A percentile compares a stretch with the other conserved stretches of the same genome.
phyloP scores from a whole-genome alignment of 2,888 invertebrate genomes.

The Philereme vetulata region DNA sequence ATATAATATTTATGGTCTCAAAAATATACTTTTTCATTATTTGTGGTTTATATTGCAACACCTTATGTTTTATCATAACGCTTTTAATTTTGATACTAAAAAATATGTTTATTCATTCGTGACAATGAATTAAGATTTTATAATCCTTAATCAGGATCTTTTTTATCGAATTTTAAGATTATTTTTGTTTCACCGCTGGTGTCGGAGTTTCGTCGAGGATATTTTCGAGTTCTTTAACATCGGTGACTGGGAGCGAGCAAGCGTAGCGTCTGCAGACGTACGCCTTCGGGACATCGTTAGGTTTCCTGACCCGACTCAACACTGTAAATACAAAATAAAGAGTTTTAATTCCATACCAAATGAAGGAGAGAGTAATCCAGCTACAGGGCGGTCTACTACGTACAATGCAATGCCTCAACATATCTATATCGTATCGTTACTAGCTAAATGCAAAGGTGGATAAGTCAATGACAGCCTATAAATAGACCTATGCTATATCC shows the following conservation, averaged over 20 bases:
- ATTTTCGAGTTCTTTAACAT: slow-evolving; percentile 84
- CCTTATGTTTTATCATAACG: too few relatives aligned
- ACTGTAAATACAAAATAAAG: slow-evolving; percentile 50
- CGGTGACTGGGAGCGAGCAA: slow-evolving; percentile 90
- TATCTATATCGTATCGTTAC: background rate
- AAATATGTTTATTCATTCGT: too few relatives aligned
- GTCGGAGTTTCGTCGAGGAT: slow-evolving; percentile 77
- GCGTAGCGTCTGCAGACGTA: slow-evolving; percentile 91
- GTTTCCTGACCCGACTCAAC: slow-evolving; percentile 78
- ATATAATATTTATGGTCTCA: too few relatives aligned
- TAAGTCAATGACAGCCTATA: slow-evolving; percentile 2
- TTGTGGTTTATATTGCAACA: too few relatives aligned
- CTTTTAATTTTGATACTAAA: too few relatives aligned
- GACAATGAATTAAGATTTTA: slow-evolving; percentile 13
- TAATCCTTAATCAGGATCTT: slow-evolving; percentile 24
- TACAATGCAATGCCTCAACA: slow-evolving; percentile 12
- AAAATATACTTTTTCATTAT: too few relatives aligned
- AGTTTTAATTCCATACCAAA: background rate
- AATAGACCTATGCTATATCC: background rate
- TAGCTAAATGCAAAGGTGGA: slow-evolving; percentile 11
- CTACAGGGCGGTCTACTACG: slow-evolving; percentile 12
- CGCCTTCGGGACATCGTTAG: slow-evolving; percentile 86
- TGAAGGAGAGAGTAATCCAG: background rate
- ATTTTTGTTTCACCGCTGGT: slow-evolving; percentile 36
- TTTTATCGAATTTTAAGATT: slow-evolving; percentile 26